A percentile compares a stretch with the other conserved stretches of the same genome.
Conservation (phyloP, 2,888 invertebrate genomes). For the Leptinotarsa haldemani region DNA sequence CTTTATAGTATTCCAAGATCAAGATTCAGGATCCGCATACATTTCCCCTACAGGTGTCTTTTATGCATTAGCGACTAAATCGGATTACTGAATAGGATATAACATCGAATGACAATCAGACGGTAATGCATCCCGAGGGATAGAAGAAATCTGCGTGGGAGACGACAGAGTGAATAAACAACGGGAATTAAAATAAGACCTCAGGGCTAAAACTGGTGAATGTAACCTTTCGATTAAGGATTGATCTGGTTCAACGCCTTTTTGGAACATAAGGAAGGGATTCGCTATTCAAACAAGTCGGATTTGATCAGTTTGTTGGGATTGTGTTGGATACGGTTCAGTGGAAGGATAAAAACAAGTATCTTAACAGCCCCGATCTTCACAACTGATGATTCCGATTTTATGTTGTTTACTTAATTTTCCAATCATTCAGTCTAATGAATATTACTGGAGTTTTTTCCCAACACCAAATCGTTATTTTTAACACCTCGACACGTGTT, state of each 20-base stretch:
- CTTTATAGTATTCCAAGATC: neutral
- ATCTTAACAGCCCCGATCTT: neutral
- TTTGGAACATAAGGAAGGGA: conserved; percentile 26
- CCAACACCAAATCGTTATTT: too few species aligned
- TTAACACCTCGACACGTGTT: too few species aligned
- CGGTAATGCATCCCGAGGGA: conserved; percentile 49
- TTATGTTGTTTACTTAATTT: too few species aligned
- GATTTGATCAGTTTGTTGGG: conserved; percentile 5
- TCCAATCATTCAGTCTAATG: too few species aligned
- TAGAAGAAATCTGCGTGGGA: conserved; percentile 62
- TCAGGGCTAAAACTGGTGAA: conserved; percentile 50
- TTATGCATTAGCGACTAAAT: conserved; percentile 33
- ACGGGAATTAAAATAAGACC: conserved; percentile 48
- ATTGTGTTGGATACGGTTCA: neutral
- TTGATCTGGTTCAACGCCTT: conserved; percentile 30
- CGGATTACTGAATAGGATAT: conserved; percentile 28
- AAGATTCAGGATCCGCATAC: neutral
- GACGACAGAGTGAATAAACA: conserved; percentile 62
- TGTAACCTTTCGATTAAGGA: conserved; percentile 23
- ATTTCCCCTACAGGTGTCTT: conserved; percentile 37
- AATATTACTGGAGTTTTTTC: too few species aligned
- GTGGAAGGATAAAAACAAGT: neutral
- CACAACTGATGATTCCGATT: too few species aligned
- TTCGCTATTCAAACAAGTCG: neutral
- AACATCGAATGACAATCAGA: conserved; percentile 42